phyloP scores from a whole-genome alignment of 1,140 invertebrate genomes.

The Brachionus paranguensis region DNA sequence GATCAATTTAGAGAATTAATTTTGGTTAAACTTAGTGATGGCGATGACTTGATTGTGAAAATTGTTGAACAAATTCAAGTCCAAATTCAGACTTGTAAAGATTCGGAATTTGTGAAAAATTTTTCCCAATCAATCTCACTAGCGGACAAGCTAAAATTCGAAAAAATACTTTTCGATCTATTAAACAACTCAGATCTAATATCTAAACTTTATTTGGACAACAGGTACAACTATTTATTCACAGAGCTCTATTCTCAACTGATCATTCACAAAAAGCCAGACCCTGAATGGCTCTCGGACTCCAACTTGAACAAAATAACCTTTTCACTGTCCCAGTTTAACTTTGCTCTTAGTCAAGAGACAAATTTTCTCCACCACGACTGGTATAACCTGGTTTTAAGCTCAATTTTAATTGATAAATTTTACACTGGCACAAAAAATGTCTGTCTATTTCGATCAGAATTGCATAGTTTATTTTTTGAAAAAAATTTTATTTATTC shows the following conservation, averaged over 20 bases:
- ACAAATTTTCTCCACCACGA: neutral
- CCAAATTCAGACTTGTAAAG: neutral
- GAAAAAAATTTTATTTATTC: neutral
- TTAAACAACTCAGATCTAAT: neutral
- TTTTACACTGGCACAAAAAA: neutral
- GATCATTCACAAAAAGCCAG: neutral
- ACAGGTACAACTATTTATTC: constrained; percentile 5
- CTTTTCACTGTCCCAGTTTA: neutral
- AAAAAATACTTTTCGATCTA: neutral
- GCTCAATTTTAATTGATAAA: neutral
- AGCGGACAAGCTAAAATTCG: neutral
- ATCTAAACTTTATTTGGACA: neutral
- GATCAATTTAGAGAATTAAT: neutral
- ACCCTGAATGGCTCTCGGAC: neutral
- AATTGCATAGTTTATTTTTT: neutral
- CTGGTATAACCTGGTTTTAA: neutral
- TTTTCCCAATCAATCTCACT: neutral
- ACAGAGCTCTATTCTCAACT: neutral
- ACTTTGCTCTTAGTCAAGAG: neutral
- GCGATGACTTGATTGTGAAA: neutral
- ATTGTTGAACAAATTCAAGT: neutral
- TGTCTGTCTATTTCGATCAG: neutral
- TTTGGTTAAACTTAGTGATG: neutral
- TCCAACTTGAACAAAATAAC: neutral
- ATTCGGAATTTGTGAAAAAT: neutral